Base-by-base conservation (phyloP, 2,888 invertebrate genomes). In the Dynastes hyllus region DNA sequence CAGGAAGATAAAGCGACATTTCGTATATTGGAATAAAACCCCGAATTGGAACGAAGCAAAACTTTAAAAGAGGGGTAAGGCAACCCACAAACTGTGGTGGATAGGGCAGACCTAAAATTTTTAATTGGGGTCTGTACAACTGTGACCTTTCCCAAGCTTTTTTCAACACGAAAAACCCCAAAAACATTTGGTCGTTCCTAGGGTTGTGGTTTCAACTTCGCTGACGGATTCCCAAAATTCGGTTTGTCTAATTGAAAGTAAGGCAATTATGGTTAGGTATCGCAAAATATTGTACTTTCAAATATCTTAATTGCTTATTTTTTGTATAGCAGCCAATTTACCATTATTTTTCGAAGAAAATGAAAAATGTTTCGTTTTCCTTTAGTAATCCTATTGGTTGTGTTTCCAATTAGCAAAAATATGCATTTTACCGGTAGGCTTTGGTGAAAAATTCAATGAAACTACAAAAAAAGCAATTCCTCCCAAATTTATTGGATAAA, bases 31-130 rank as follows among this genome's bases (percentile, higher is more conserved):
- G 9, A 51, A 55, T 8, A 58, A 37, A 71, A 32, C n/a, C n/a
- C 37, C 55, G n/a, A 55, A 37, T 37, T 58, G 55, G 16, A 58
- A 71, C 40, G 16, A 22, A 16, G n/a, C 6, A 16, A 27, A 37
- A n/a, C 71, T 37, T 37, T 58, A 37, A 55, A 71, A 71, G 37
- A 71, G 71, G 71, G 71, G 58, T 71, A 71, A 71, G 71, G 16
- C 71, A 71, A 58, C 55, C 37, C n/a, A 22, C 37, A 58, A 71
- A 37, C 58, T n/a, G 53, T 22, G 53, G 71, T 71, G 55, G 32
- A 58, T 71, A 71, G 55, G 58, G 32, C 16, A 71, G 55, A 58
- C 58, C 58, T 58, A 71, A 71, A 71, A 58, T 71, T 58, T 58
- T 71, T 71, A 71, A 58, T 71, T 71, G 58, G 37, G 58, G 55